Conservation (phyloP, 2,113 vertebrate genomes). For the Lophotis ruficrista region DNA sequence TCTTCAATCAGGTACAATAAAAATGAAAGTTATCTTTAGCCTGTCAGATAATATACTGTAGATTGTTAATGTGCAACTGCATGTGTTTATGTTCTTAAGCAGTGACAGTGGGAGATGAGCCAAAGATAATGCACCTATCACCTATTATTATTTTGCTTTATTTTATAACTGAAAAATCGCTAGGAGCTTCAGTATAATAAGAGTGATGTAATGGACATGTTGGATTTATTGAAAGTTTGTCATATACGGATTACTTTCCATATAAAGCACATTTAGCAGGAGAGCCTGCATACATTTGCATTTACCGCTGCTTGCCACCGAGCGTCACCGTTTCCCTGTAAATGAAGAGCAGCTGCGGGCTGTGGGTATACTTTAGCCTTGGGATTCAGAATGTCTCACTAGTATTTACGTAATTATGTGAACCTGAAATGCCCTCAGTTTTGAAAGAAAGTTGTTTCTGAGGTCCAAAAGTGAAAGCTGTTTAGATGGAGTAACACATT, state of each 20-base stretch:
- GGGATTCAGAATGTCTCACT: not conserved
- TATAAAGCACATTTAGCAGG: not conserved
- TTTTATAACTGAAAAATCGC: not conserved
- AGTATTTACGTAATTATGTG: not conserved
- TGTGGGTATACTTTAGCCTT: not conserved
- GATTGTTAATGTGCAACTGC: not conserved
- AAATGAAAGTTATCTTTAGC: not conserved
- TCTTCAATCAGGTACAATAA: conserved; percentile 49
- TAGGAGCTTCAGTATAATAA: not conserved
- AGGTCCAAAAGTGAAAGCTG: not conserved
- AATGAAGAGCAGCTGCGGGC: not conserved
- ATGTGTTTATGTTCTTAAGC: not conserved
- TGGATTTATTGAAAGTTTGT: not conserved
- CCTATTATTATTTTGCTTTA: not conserved
- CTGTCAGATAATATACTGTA: not conserved
- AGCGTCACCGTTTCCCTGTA: conserved; percentile 21
- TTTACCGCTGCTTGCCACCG: not conserved
- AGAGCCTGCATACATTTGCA: not conserved
- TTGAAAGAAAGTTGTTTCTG: not conserved
- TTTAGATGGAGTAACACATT: not conserved
- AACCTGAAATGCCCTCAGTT: not conserved
- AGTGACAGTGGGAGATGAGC: not conserved
- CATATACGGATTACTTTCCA: not conserved
- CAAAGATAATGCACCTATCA: not conserved
- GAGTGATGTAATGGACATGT: not conserved